phyloP scores from a whole-genome alignment of 2,888 invertebrate species.

The Morpho deidamia region DNA sequence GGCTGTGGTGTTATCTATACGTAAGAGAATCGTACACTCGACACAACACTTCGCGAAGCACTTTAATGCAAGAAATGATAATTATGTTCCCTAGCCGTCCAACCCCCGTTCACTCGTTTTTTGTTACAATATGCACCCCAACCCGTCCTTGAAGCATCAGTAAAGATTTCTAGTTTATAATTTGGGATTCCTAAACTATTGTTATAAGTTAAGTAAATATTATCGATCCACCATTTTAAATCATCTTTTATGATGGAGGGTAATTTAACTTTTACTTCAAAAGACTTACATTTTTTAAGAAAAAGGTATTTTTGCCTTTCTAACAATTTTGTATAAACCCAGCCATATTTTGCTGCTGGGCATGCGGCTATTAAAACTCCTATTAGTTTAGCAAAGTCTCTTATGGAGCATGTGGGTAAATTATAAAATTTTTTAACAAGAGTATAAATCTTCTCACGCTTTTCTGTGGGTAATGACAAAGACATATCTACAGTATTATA shows the following conservation, averaged over 20 bases:
- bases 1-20: slow-evolving; percentile 25
- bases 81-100: slow-evolving; percentile 10
- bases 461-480: slow-evolving; percentile 11
- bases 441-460: slow-evolving; percentile 7
- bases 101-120: slow-evolving; percentile 11
- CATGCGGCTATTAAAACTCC: slow-evolving; percentile 13
- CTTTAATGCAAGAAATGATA: slow-evolving; percentile 10
- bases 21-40: slow-evolving; percentile 5
- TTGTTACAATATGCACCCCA: slow-evolving; percentile 19
- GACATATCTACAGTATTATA: slow-evolving; percentile 4
- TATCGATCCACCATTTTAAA: slow-evolving; percentile 5
- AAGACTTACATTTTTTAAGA: neutral
- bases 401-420: slow-evolving; percentile 5
- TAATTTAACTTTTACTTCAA: slow-evolving; percentile 7
- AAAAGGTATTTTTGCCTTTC: slow-evolving; percentile 19
- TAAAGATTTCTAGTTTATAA: slow-evolving; percentile 15
- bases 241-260: slow-evolving; percentile 3
- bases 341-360: slow-evolving; percentile 14
- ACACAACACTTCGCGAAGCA: neutral
- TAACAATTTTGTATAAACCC: slow-evolving; percentile 19
- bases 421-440: slow-evolving; percentile 6
- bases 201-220: neutral
- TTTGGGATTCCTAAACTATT: neutral
- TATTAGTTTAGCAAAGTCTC: slow-evolving; percentile 13
- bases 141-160: slow-evolving; percentile 18